Percentiles rank a stretch among this genome's conserved stretches.
phyloP scores from a whole-genome alignment of 1,140 invertebrate genomes.

The Oreohelix idahoensis region DNA sequence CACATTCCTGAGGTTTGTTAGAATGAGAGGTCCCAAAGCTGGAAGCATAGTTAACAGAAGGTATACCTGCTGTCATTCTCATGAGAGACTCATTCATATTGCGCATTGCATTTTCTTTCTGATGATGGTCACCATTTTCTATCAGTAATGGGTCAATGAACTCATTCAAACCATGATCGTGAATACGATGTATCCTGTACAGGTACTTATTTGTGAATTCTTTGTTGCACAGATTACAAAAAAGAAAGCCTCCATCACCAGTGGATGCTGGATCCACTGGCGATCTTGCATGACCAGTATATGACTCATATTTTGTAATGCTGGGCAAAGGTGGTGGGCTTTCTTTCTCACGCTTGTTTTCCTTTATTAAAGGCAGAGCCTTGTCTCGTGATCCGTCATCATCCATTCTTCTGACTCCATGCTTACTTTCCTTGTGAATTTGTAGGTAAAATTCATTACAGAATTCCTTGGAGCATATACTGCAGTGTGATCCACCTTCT shows the following conservation, averaged over 20 bases:
- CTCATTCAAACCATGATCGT: conserved; percentile 66
- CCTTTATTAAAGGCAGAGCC: conserved; percentile 39
- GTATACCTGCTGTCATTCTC: conserved; percentile 42
- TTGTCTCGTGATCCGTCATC: conserved; percentile 13
- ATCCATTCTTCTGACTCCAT: conserved; percentile 70
- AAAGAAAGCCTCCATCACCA: conserved; percentile 10
- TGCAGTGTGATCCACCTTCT: conserved; percentile 81
- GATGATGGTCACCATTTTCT: conserved; percentile 48
- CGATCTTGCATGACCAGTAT: neutral
- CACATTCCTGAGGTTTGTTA: conserved; percentile 69
- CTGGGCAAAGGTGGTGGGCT: conserved; percentile 14
- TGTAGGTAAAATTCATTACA: conserved; percentile 82
- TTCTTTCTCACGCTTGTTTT: conserved; percentile 9
- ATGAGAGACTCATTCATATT: conserved; percentile 38
- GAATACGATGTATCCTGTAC: conserved; percentile 67
- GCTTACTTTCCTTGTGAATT: conserved; percentile 78
- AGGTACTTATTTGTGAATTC: conserved; percentile 68
- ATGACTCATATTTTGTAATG: neutral
- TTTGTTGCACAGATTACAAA: conserved; percentile 69
- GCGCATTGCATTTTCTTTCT: conserved; percentile 50
- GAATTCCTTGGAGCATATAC: conserved; percentile 95
- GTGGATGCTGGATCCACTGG: neutral
- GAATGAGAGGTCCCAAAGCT: conserved; percentile 2
- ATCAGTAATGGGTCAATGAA: conserved; percentile 46
- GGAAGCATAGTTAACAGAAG: conserved; percentile 35